Conservation (phyloP, 2,888 invertebrate species). For the Ectemnius cavifrons region DNA sequence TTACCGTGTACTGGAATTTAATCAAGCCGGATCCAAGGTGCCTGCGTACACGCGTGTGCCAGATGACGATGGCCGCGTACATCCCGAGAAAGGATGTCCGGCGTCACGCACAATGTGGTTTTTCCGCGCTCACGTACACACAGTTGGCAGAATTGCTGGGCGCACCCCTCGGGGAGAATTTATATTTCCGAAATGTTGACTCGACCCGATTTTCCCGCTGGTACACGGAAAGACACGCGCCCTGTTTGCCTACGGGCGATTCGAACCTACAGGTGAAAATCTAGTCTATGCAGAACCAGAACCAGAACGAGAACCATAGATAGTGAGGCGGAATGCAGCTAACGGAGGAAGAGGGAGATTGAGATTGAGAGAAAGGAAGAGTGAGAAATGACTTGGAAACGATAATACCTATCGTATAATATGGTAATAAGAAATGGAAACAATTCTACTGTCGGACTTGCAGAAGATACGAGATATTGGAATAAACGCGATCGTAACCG, state of each 20-base stretch:
- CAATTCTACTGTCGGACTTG: too few species aligned
- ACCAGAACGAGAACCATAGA: too few species aligned
- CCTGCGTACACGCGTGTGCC: slow-evolving; percentile 13
- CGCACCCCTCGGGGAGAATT: slow-evolving; percentile 28
- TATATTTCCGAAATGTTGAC: slow-evolving; percentile 42
- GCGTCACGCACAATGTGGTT: slow-evolving; percentile 13
- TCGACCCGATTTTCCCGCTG: not conserved
- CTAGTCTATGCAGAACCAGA: too few species aligned
- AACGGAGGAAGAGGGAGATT: too few species aligned
- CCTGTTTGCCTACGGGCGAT: not conserved
- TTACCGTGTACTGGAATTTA: slow-evolving; percentile 13
- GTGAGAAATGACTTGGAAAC: too few species aligned
- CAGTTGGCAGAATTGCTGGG: slow-evolving; percentile 38
- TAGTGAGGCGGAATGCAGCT: too few species aligned
- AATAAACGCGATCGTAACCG: too few species aligned
- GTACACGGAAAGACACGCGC: not conserved
- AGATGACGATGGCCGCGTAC: slow-evolving; percentile 35
- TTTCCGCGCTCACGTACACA: slow-evolving; percentile 19
- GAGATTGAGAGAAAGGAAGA: too few species aligned
- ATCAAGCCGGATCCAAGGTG: slow-evolving; percentile 14
- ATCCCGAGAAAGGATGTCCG: slow-evolving; percentile 28
- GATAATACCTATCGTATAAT: too few species aligned
- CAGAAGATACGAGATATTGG: too few species aligned
- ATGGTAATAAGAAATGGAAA: too few species aligned
- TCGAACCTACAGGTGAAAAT: not conserved